These are phyloP conservation scores for Papilio aristodemus DNA, from an alignment of 1,140 invertebrate genomes.

Conservation along the genomic window DNA sequence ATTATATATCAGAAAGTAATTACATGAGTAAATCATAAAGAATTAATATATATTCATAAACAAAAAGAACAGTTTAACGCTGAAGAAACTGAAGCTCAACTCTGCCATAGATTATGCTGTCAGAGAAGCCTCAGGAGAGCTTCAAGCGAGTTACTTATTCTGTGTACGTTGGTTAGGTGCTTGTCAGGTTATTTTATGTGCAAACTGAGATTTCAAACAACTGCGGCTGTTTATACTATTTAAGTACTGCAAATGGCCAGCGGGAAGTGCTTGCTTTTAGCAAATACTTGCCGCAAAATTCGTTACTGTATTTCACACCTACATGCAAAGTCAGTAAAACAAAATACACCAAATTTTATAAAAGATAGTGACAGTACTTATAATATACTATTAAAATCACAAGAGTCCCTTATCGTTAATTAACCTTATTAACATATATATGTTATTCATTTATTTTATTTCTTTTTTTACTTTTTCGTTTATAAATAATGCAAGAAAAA, in stretches of 20 bases:
- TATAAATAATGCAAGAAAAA: too few relatives aligned
- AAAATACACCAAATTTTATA: background rate
- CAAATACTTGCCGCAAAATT: background rate
- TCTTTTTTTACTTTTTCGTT: too few relatives aligned
- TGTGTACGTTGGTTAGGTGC: slow-evolving; percentile 22
- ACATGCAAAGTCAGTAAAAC: background rate
- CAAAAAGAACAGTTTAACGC: slow-evolving; percentile 7
- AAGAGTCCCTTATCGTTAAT: too few relatives aligned
- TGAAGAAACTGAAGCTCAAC: slow-evolving; percentile 22
- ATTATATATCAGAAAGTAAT: background rate
- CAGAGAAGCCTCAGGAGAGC: slow-evolving; percentile 15
- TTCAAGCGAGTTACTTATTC: slow-evolving; percentile 25
- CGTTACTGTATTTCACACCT: slow-evolving; percentile 3
- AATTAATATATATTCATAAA: slow-evolving; percentile 1
- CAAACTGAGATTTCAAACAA: slow-evolving; percentile 23
- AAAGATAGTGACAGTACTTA: background rate
- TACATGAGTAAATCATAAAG: slow-evolving; percentile 5
- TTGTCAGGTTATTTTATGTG: slow-evolving; percentile 21
- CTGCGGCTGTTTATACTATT: slow-evolving; percentile 8
- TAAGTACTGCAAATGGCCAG: slow-evolving; percentile 13
- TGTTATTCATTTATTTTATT: too few relatives aligned
- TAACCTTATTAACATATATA: too few relatives aligned
- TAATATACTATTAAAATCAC: too few relatives aligned
- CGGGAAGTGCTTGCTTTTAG: slow-evolving; percentile 12
- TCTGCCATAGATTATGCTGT: slow-evolving; percentile 29